Percentiles rank a stretch among this genome's conserved stretches.
Conservation (phyloP, 2,888 invertebrate species). For the Calliopum simillimum region DNA sequence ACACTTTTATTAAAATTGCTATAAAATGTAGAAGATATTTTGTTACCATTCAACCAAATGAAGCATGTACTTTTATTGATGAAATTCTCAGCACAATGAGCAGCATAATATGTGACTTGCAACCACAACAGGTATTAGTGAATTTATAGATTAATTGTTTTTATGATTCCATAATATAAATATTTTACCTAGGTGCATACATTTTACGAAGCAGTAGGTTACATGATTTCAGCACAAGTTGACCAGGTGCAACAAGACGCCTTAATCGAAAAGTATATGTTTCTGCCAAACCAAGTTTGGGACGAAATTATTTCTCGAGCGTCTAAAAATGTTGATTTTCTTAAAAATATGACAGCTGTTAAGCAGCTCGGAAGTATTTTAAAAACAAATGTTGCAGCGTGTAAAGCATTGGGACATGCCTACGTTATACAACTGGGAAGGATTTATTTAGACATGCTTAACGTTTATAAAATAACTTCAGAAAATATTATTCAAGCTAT, state of each 20-base stretch:
- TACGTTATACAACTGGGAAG: constrained; percentile 95
- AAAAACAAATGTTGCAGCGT: constrained; percentile 99
- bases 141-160: background rate
- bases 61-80: constrained; percentile 97
- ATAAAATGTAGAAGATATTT: constrained; percentile 98
- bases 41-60: constrained; percentile 95
- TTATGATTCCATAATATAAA: constrained; percentile 17
- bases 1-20: constrained; percentile 99
- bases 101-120: constrained; percentile 98
- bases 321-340: constrained; percentile 94
- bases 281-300: constrained; percentile 97
- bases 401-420: constrained; percentile 96
- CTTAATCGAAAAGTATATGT: constrained; percentile 97
- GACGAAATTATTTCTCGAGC: constrained; percentile 98
- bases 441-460: constrained; percentile 98
- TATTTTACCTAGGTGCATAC: constrained; percentile 75
- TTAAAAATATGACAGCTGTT: constrained; percentile 96
- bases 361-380: constrained; percentile 97
- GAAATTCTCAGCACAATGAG: constrained; percentile 97
- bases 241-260: constrained; percentile 92
- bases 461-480: constrained; percentile 98
- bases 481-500: constrained; percentile 96
- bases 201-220: constrained; percentile 99
- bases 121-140: constrained; percentile 88
- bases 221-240: constrained; percentile 97